phyloP scores from a whole-genome alignment of 2,888 invertebrate genomes.

The Melitaea athalia region DNA sequence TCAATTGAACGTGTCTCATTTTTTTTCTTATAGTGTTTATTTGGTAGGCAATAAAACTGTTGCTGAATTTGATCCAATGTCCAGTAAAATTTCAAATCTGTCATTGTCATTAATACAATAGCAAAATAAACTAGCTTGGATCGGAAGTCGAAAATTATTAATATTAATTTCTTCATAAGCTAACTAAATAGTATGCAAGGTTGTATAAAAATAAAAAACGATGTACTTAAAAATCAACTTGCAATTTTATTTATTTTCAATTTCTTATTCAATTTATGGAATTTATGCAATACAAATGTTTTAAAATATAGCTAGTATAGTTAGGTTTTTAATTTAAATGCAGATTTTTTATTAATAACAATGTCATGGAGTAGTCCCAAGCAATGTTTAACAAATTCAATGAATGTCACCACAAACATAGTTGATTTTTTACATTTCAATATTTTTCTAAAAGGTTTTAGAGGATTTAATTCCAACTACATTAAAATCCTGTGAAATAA shows the following conservation, averaged over 20 bases:
- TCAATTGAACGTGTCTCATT: too few relatives aligned
- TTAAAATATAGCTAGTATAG: slow-evolving; percentile 78
- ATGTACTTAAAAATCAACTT: slow-evolving; percentile 73
- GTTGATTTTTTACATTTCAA: slow-evolving; percentile 47
- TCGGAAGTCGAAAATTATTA: too few relatives aligned
- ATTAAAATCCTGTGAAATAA: slow-evolving; percentile 57
- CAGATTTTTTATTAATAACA: slow-evolving; percentile 68
- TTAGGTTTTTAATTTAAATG: slow-evolving; percentile 77
- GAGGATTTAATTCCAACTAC: slow-evolving; percentile 60
- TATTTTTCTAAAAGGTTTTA: slow-evolving; percentile 61
- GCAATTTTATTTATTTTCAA: slow-evolving; percentile 78
- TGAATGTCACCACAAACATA: slow-evolving; percentile 41
- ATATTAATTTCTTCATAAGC: background rate
- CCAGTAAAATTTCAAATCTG: too few relatives aligned
- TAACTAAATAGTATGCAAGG: background rate
- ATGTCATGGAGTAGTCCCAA: slow-evolving; percentile 73
- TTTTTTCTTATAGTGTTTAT: too few relatives aligned
- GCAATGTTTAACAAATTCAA: slow-evolving; percentile 51
- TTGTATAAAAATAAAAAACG: slow-evolving; percentile 40
- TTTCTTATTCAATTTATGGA: slow-evolving; percentile 72
- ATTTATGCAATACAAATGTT: slow-evolving; percentile 79
- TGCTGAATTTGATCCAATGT: too few relatives aligned
- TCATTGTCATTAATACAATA: too few relatives aligned
- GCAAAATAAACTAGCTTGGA: too few relatives aligned
- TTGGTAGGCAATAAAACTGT: too few relatives aligned